Conservation (phyloP, 2,113 vertebrate genomes). For the Dipodomys stephensi region DNA sequence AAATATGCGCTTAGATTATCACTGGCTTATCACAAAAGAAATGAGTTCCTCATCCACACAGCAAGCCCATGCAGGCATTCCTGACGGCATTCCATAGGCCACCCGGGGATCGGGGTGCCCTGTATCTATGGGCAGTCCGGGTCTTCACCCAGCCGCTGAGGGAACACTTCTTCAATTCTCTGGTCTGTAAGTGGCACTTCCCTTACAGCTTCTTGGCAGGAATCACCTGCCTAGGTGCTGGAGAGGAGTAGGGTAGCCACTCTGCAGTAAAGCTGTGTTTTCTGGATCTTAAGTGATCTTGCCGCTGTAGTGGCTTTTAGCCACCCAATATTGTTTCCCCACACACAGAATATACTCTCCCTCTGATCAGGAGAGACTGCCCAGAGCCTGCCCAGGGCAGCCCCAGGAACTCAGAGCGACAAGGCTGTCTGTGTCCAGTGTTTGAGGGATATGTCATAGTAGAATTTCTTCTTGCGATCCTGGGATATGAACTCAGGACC, state of each 20-base stretch:
- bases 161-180: not conserved
- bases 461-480: too few relatives aligned
- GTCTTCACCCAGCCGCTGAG: not conserved
- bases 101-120: not conserved
- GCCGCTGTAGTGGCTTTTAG: not conserved
- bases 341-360: not conserved
- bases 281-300: not conserved
- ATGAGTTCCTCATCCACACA: not conserved
- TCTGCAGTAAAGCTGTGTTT: not conserved
- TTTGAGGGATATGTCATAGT: not conserved
- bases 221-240: not conserved
- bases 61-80: not conserved
- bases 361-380: not conserved
- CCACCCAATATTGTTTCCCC: not conserved
- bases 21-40: conserved; percentile 5
- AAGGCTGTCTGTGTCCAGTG: not conserved
- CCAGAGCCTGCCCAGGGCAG: not conserved
- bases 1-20: not conserved
- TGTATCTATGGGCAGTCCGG: too few relatives aligned
- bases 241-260: accelerated
- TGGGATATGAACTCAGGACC: too few relatives aligned
- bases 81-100: too few relatives aligned
- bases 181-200: not conserved
- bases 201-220: not conserved
- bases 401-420: not conserved